phyloP scores from a whole-genome alignment of 1,140 invertebrate genomes.

The Zaprionus ornatus region DNA sequence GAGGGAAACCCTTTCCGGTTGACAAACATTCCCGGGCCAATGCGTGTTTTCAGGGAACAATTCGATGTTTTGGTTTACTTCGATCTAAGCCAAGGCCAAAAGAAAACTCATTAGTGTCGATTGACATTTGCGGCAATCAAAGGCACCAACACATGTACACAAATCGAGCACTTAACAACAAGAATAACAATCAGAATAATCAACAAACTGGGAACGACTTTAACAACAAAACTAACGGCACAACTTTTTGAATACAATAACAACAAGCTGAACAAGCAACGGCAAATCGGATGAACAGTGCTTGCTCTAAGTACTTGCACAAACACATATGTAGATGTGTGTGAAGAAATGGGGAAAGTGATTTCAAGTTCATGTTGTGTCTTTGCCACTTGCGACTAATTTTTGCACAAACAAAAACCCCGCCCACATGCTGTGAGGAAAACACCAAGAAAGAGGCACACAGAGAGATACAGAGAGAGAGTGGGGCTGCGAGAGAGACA shows the following conservation, averaged over 20 bases:
- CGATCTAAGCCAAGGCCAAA: slow-evolving; percentile 57
- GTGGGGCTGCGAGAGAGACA: slow-evolving; percentile 14
- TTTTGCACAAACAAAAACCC: slow-evolving; percentile 66
- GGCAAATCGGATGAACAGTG: slow-evolving; percentile 28
- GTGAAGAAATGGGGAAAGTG: slow-evolving; percentile 51
- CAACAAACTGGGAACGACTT: slow-evolving; percentile 35
- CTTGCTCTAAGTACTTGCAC: slow-evolving; percentile 7
- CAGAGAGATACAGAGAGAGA: slow-evolving; percentile 1
- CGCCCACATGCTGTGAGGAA: slow-evolving; percentile 30
- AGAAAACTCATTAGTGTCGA: slow-evolving; percentile 66
- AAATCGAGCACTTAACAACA: slow-evolving; percentile 25
- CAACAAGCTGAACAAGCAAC: slow-evolving; percentile 45
- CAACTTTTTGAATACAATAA: slow-evolving; percentile 68
- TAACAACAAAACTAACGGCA: slow-evolving; percentile 43
- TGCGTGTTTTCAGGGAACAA: not conserved
- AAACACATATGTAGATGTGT: not conserved
- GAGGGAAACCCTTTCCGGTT: slow-evolving; percentile 7
- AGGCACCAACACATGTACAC: slow-evolving; percentile 38
- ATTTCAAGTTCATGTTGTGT: slow-evolving; percentile 60
- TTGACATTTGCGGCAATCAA: slow-evolving; percentile 65
- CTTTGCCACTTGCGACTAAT: slow-evolving; percentile 56
- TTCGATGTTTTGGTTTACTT: slow-evolving; percentile 5
- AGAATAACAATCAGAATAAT: slow-evolving; percentile 17
- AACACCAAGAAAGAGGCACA: not conserved
- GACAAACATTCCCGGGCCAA: not conserved